Evolutionary conservation across 1,140 invertebrate species (phyloP), one percentile per base, ranked within the genome.

Genomic region (Pissodes strobi): DNA sequence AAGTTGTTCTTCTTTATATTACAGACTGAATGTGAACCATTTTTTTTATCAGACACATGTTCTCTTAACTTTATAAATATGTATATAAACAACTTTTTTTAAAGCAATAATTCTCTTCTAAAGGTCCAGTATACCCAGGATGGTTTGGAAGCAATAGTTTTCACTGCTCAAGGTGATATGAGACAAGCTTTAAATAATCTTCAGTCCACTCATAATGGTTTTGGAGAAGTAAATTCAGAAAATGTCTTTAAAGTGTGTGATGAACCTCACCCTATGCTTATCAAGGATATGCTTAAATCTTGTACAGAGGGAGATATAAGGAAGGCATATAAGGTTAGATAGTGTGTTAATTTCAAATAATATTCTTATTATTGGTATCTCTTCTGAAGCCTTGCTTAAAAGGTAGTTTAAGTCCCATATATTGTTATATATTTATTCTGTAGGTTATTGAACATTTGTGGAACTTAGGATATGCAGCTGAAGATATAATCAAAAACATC

Each of bases 221-320:
- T 98, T 84, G 89, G 88, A 3, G 87, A 91, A 74, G 89, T 99
- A 1, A 96, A 89, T 67, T 88, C 89, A 63, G 90, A 94, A 74
- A 97, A 98, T 86, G 97, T 99, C n/a, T 99, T 99, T 74, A 99
- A 99, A 85, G 96, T 99, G 12, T 99, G 98, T 78, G 98, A 99
- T 81, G 97, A 99, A 78, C 97, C 98, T 0, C 96, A 99, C 84
- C 98, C 98, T 5, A 82, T 97, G 63, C 76, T 97, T 0, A 88
- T 99, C 8, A 91, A 92, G 79, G 87, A 91, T 67, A 98, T 99
- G 94, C 80, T 99, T 48, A 85, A 92, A 57, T 84, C 87, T 72
- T 99, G 95, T 80, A 81, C 84, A 0, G 79, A 89, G 46, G 88
- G 88, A 34, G 88, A 98, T 66, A 90, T 98, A 65, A 88, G 90